Percentiles rank a stretch among this genome's conserved stretches.
Conservation (phyloP, 2,888 invertebrate genomes). For the Rhingia rostrata region DNA sequence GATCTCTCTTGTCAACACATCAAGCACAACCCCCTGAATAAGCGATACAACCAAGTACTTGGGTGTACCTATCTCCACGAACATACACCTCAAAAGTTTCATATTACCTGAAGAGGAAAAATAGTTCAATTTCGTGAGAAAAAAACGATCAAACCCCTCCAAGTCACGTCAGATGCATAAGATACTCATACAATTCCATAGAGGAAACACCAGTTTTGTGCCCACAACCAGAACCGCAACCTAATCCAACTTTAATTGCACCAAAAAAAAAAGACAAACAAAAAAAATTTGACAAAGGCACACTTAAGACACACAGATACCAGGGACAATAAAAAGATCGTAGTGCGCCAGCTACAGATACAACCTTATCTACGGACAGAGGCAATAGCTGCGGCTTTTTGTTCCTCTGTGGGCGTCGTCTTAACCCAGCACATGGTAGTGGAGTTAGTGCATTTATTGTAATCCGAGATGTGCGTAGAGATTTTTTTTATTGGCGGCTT, state of each 20-base stretch:
- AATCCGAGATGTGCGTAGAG: constrained; percentile 59
- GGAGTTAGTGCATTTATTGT: background rate
- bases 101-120: constrained; percentile 60
- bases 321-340: constrained; percentile 41
- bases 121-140: constrained; percentile 66
- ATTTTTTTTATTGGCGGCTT: constrained; percentile 59
- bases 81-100: constrained; percentile 34
- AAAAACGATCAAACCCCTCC: constrained; percentile 18
- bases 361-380: constrained; percentile 5
- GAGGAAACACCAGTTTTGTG: constrained; percentile 37
- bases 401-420: constrained; percentile 54
- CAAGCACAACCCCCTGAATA: too few relatives aligned
- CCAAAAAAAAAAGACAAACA: constrained; percentile 28
- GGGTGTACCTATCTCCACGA: constrained; percentile 12
- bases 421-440: constrained; percentile 3
- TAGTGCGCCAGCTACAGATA: constrained; percentile 17
- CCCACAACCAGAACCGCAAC: constrained; percentile 46
- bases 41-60: constrained; percentile 7
- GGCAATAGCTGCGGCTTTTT: constrained; percentile 10
- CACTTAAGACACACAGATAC: constrained; percentile 8
- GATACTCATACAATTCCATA: background rate
- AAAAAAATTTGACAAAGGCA: constrained; percentile 26
- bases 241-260: constrained; percentile 64
- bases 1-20: too few relatives aligned
- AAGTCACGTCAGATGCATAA: too few relatives aligned